Evolutionary conservation across 2,113 vertebrate species (phyloP), one percentile per base, ranked within the genome.

Genomic region (Alethe castanea): DNA sequence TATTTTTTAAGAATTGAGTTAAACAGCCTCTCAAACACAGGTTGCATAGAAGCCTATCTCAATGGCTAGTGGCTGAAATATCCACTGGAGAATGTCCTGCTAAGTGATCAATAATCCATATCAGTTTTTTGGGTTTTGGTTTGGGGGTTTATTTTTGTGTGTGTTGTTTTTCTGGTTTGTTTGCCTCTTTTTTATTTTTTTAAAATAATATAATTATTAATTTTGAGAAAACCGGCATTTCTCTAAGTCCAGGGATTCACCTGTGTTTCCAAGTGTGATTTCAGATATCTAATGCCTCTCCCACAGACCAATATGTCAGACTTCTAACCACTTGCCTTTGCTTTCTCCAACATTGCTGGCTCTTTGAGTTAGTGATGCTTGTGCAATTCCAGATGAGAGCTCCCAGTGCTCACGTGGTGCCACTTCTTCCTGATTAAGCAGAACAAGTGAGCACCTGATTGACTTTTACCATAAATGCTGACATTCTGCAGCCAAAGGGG

Each of bases 401-500:
- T 97, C 96, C 94, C 92, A 91, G 92, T 92, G 95, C 94, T 81
- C 96, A 97, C 61, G 42, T 96, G 95, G 90, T 93, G 80, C 96
- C 83, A 77, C 95, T 98, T 98, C 95, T 96, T 95, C 97, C 97
- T 98, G 97, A 98, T 98, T 97, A 98, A 98, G 96, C 97, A 98
- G 90, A 97, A 97, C 95, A 96, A 97, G 96, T 86, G 96, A 98
- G 96, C 95, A 97, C 94, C 97, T 97, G 97, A 98, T 98, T 91
- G 97, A 97, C 97, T 98, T 98, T 97, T 97, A 81, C 97, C 95
- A 97, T 97, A 98, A 98, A 97, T 97, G 96, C 96, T 98, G 97
- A 98, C 95, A 98, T 97, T 97, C 96, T 94, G 90, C 94, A 96
- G 96, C 97, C 96, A 98, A 97, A 97, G 91, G 52, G 81, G 33